A percentile compares a stretch with the other conserved stretches of the same genome.
Evolutionary conservation across 1,140 invertebrate species (phyloP).

Genomic region (Sycobia sp.): DNA sequence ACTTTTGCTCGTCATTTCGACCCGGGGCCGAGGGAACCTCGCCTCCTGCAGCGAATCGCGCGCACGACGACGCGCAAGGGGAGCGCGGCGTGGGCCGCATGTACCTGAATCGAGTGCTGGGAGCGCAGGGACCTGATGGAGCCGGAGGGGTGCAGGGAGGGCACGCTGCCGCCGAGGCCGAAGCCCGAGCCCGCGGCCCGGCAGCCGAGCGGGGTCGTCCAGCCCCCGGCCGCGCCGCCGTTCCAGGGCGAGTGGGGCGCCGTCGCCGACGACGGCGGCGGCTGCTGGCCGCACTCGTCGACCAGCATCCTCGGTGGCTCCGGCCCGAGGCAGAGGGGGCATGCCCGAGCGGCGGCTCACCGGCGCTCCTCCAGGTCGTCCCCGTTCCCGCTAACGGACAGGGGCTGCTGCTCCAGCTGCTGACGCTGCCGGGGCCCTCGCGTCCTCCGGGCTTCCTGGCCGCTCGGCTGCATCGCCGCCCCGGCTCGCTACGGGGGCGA

Average conservation of each 20-base stretch:
- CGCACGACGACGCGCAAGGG: no score
- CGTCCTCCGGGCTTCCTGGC: not conserved
- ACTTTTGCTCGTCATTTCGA: no score
- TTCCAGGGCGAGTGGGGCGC: slow-evolving; percentile 39
- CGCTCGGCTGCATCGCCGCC: not conserved
- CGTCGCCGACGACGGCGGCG: slow-evolving; percentile 5
- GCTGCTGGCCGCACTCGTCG: slow-evolving; percentile 49
- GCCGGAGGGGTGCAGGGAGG: slow-evolving; percentile 53
- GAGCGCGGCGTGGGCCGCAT: not conserved
- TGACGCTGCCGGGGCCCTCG: no score
- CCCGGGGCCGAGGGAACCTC: no score
- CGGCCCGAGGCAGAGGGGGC: not conserved
- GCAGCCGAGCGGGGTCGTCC: slow-evolving; percentile 54
- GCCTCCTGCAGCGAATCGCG: no score
- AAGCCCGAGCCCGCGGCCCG: slow-evolving; percentile 50
- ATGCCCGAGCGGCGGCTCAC: no score
- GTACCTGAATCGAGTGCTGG: slow-evolving; percentile 54
- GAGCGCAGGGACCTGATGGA: slow-evolving; percentile 55
- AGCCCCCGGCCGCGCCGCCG: slow-evolving; percentile 38
- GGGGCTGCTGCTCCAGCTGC: not conserved
- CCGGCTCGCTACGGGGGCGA: no score
- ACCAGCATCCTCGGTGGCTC: no score
- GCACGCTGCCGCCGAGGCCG: slow-evolving; percentile 57
- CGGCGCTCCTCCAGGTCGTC: not conserved
- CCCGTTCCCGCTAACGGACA: not conserved